These are phyloP conservation scores for Fissipunctia ypsillon DNA, from an alignment of 2,888 invertebrate species.

Conservation along the genomic window DNA sequence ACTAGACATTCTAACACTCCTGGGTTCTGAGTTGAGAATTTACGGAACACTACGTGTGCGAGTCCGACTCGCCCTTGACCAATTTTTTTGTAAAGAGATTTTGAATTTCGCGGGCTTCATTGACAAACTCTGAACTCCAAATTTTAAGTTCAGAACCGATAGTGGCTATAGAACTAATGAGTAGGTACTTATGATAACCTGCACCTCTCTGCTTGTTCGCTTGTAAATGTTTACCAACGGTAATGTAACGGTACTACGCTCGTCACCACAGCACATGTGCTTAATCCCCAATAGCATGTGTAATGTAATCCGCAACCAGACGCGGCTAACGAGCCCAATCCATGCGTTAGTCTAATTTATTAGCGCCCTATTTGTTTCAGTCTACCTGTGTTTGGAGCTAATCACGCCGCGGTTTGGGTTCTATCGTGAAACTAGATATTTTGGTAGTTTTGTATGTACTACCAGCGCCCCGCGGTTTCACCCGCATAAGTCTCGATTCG, in stretches of 20 bases:
- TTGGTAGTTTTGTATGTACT: too few relatives aligned
- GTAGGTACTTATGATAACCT: not conserved
- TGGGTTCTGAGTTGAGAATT: too few relatives aligned
- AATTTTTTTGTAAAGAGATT: too few relatives aligned
- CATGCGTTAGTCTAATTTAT: constrained; percentile 47
- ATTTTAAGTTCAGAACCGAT: too few relatives aligned
- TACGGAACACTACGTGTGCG: too few relatives aligned
- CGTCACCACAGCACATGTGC: constrained; percentile 29
- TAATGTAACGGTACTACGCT: constrained; percentile 22
- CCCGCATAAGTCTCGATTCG: too few relatives aligned
- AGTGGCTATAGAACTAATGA: not conserved
- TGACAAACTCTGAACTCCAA: too few relatives aligned
- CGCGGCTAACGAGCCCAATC: constrained; percentile 10
- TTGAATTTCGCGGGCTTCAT: too few relatives aligned
- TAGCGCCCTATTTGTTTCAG: constrained; percentile 46
- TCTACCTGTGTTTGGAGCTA: constrained; percentile 12
- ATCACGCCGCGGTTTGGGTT: constrained; percentile 35
- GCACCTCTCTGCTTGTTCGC: not conserved
- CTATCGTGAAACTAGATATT: constrained; percentile 2
- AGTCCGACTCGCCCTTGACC: too few relatives aligned
- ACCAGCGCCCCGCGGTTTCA: too few relatives aligned
- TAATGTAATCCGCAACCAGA: constrained; percentile 22
- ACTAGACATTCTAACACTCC: too few relatives aligned
- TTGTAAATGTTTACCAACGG: not conserved
- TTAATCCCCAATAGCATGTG: constrained; percentile 7